A percentile compares a stretch with the other conserved stretches of the same genome.
These are phyloP conservation scores for Sthenelais limicola DNA, from an alignment of 2,888 invertebrate genomes.

Conservation along the genomic window DNA sequence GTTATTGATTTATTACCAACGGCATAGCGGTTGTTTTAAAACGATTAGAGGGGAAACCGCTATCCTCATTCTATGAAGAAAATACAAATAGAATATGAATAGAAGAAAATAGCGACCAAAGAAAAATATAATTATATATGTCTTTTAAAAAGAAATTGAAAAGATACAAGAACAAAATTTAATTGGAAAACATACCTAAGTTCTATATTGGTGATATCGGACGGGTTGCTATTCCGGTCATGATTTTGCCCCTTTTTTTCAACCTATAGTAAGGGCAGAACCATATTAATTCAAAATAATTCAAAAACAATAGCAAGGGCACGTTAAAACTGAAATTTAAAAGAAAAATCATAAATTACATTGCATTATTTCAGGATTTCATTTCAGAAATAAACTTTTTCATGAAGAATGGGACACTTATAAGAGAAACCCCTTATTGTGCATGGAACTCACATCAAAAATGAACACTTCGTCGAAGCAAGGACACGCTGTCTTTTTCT, in stretches of 20 bases:
- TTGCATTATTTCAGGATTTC: too few relatives aligned
- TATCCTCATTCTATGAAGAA: too few relatives aligned
- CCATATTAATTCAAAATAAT: not conserved
- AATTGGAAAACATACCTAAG: conserved; percentile 51
- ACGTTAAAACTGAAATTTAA: too few relatives aligned
- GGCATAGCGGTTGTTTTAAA: too few relatives aligned
- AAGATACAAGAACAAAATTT: not conserved
- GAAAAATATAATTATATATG: not conserved
- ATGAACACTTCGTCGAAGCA: conserved; percentile 90
- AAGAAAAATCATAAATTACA: too few relatives aligned
- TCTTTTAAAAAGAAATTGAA: not conserved
- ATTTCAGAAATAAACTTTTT: too few relatives aligned
- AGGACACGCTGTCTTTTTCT: conserved; percentile 91
- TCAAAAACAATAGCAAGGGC: not conserved
- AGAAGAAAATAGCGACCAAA: too few relatives aligned
- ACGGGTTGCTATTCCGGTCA: conserved; percentile 60
- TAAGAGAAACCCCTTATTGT: conserved; percentile 6
- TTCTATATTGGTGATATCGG: conserved; percentile 58
- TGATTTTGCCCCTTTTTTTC: conserved; percentile 62
- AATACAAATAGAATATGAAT: too few relatives aligned
- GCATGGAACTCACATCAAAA: conserved; percentile 77
- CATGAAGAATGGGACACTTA: not conserved
- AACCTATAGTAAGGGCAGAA: conserved; percentile 53
- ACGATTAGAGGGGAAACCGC: too few relatives aligned
- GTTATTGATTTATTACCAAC: too few relatives aligned